Percentiles rank a stretch among this genome's conserved stretches.
phyloP scores from a whole-genome alignment of 2,797 vertebrate species.

The Hybognathus amarus region DNA sequence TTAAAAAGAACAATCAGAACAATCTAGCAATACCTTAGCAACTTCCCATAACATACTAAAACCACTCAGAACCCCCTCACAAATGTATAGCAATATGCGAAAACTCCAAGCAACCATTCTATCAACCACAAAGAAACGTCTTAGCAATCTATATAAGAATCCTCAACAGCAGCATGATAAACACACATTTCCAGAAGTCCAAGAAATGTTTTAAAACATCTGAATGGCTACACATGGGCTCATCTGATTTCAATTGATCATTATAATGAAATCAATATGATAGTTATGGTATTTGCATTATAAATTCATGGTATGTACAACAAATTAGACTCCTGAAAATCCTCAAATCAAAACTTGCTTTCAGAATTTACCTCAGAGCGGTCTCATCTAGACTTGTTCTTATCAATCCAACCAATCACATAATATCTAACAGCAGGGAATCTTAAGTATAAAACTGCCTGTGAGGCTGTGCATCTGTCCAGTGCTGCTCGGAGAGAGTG shows the following conservation, averaged over 20 bases:
- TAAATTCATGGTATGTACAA: not conserved
- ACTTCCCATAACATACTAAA: not conserved
- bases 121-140: not conserved
- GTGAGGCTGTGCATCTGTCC: slow-evolving; percentile 22
- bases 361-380: not conserved
- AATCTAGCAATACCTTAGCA: not conserved
- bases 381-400: not conserved
- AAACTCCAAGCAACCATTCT: not conserved
- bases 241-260: not conserved
- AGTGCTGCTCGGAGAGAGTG: slow-evolving; percentile 72
- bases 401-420: slow-evolving; percentile 82
- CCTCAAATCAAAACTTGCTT: not conserved
- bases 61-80: not conserved
- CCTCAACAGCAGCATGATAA: not conserved
- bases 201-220: not conserved
- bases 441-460: slow-evolving; percentile 74
- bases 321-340: not conserved
- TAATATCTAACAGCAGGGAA: slow-evolving; percentile 77
- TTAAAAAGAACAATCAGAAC: not conserved
- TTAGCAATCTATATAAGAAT: not conserved
- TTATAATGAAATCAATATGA: not conserved
- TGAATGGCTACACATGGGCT: not conserved
- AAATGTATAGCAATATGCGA: not conserved
- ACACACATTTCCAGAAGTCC: not conserved
- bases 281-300: not conserved